Evolutionary conservation across 2,797 vertebrate genomes (phyloP).

Genomic region (Poecile montanus): DNA sequence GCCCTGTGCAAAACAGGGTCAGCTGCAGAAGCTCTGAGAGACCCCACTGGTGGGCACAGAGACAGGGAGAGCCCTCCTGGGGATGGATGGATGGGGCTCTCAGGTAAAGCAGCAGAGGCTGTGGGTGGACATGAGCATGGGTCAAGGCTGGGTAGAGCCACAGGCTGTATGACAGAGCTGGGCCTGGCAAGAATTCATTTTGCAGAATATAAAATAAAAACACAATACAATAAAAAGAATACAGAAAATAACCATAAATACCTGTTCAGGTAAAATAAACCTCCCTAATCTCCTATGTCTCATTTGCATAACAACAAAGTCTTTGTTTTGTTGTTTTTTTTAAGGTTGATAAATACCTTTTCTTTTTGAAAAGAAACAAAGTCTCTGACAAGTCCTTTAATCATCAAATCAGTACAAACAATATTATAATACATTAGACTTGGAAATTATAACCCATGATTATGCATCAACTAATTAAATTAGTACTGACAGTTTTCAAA

Average conservation of each 20-base stretch:
- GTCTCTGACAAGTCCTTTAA: slow-evolving; percentile 63
- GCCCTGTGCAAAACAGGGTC: too few relatives aligned
- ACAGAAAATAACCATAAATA: not conserved
- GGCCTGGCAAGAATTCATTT: not conserved
- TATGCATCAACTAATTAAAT: slow-evolving; percentile 73
- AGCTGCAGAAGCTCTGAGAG: not conserved
- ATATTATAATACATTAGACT: slow-evolving; percentile 75
- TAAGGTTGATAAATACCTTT: slow-evolving; percentile 40
- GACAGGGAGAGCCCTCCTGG: not conserved
- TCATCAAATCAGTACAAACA: slow-evolving; percentile 69
- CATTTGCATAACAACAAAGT: slow-evolving; percentile 22
- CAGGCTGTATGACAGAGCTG: not conserved
- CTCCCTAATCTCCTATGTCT: not conserved
- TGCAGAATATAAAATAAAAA: not conserved
- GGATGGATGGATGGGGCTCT: not conserved
- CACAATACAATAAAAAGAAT: not conserved
- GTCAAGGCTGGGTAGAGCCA: not conserved
- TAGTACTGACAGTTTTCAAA: slow-evolving; percentile 69
- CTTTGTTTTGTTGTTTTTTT: not conserved
- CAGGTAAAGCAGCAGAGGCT: not conserved
- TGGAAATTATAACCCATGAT: slow-evolving; percentile 72
- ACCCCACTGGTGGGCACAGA: not conserved
- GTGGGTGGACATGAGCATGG: not conserved
- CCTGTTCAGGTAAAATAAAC: slow-evolving; percentile 33
- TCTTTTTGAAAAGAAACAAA: slow-evolving; percentile 65